Percentiles rank a stretch among this genome's conserved stretches.
phyloP scores from a whole-genome alignment of 2,113 vertebrate species.

The Microcebus ravelobensis region DNA sequence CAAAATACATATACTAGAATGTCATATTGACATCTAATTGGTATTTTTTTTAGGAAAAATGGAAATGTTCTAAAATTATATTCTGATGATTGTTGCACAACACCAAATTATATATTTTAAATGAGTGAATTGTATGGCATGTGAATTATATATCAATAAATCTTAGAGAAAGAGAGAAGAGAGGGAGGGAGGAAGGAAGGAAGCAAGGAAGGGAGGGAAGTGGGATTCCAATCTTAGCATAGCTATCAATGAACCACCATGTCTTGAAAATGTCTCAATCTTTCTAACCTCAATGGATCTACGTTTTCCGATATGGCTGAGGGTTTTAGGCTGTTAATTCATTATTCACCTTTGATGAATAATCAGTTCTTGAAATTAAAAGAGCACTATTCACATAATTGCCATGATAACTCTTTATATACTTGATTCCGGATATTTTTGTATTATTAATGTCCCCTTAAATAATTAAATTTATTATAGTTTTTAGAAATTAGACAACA shows the following conservation, averaged over 20 bases:
- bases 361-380: background rate
- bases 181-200: too few relatives aligned
- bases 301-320: background rate
- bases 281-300: background rate
- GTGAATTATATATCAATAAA: background rate
- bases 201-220: too few relatives aligned
- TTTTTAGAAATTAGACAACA: background rate
- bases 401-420: background rate
- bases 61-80: background rate
- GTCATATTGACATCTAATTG: background rate
- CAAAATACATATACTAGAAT: background rate
- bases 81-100: background rate
- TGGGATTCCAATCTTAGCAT: background rate
- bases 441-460: background rate
- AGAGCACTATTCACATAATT: background rate
- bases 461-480: background rate
- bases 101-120: background rate
- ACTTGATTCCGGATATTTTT: background rate
- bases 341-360: background rate
- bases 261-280: background rate
- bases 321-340: background rate
- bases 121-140: background rate
- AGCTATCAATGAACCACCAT: background rate
- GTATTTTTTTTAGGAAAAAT: background rate
- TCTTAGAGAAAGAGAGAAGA: background rate